These are phyloP conservation scores for Drosophila novamexicana DNA, from an alignment of 1,140 invertebrate species.

Conservation along the genomic window DNA sequence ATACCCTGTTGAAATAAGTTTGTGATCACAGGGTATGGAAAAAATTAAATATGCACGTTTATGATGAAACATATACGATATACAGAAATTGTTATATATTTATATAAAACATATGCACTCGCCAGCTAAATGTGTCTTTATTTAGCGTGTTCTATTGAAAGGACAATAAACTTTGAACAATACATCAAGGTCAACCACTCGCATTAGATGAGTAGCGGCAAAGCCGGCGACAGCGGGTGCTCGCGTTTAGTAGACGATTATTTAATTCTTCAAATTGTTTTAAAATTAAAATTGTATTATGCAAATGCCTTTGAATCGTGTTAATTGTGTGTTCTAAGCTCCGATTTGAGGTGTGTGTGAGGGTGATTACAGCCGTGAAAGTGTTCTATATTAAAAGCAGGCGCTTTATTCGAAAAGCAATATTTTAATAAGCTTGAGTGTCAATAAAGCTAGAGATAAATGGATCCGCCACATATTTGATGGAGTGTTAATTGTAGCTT, in stretches of 20 bases:
- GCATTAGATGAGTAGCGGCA: slow-evolving; percentile 62
- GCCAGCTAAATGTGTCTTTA: slow-evolving; percentile 61
- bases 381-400: slow-evolving; percentile 10
- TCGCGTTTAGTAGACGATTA: slow-evolving; percentile 33
- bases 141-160: slow-evolving; percentile 83
- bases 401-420: too few species aligned
- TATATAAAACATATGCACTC: slow-evolving; percentile 33
- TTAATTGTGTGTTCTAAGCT: neutral
- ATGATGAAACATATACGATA: slow-evolving; percentile 23
- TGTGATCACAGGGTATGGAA: neutral
- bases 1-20: too few species aligned
- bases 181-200: slow-evolving; percentile 76
- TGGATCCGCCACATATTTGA: neutral
- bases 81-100: slow-evolving; percentile 7
- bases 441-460: neutral
- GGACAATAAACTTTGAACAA: slow-evolving; percentile 78
- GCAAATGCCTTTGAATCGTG: slow-evolving; percentile 26
- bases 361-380: slow-evolving; percentile 7
- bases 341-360: neutral
- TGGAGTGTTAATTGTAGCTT: neutral
- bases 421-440: neutral
- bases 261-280: slow-evolving; percentile 38
- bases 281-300: slow-evolving; percentile 42
- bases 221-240: slow-evolving; percentile 16
- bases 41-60: slow-evolving; percentile 60